phyloP scores from a whole-genome alignment of 2,888 invertebrate genomes.

The Dyspetes luteomarginatus region DNA sequence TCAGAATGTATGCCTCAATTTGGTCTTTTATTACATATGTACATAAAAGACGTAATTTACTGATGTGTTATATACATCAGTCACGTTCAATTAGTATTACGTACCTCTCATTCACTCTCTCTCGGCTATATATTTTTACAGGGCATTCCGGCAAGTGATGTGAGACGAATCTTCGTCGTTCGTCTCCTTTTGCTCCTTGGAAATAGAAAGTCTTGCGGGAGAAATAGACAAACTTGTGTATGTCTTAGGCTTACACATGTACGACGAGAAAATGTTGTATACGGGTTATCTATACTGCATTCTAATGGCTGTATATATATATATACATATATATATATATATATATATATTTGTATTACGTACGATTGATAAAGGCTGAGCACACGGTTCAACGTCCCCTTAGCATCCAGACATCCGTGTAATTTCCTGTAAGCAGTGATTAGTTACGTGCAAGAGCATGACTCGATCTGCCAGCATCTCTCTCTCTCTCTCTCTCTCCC shows the following conservation, averaged over 20 bases:
- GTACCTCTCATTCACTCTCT: conserved; percentile 40
- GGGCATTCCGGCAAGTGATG: conserved; percentile 41
- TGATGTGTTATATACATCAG: not conserved
- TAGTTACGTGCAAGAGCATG: conserved; percentile 61
- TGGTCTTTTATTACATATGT: not conserved
- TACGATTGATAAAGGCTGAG: conserved; percentile 62
- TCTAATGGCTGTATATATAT: conserved; percentile 13
- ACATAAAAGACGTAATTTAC: not conserved
- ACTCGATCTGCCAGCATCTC: conserved; percentile 53
- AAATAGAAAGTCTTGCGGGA: conserved; percentile 46
- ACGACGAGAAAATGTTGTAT: conserved; percentile 32
- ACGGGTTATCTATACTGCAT: conserved; percentile 32
- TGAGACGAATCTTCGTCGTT: conserved; percentile 20
- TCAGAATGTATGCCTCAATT: too few species aligned
- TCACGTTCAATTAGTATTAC: conserved; percentile 45
- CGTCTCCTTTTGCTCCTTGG: conserved; percentile 12
- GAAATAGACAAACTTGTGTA: conserved; percentile 12
- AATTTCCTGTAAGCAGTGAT: conserved; percentile 65
- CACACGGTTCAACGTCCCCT: conserved; percentile 56
- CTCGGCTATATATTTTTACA: conserved; percentile 31
- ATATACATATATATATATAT: not conserved
- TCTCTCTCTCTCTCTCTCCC: conserved; percentile 47
- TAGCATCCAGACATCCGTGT: conserved; percentile 62
- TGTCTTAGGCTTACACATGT: conserved; percentile 6
- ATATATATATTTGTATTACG: conserved; percentile 45